phyloP scores from a whole-genome alignment of 1,140 invertebrate species.

The Drosophila sp. region DNA sequence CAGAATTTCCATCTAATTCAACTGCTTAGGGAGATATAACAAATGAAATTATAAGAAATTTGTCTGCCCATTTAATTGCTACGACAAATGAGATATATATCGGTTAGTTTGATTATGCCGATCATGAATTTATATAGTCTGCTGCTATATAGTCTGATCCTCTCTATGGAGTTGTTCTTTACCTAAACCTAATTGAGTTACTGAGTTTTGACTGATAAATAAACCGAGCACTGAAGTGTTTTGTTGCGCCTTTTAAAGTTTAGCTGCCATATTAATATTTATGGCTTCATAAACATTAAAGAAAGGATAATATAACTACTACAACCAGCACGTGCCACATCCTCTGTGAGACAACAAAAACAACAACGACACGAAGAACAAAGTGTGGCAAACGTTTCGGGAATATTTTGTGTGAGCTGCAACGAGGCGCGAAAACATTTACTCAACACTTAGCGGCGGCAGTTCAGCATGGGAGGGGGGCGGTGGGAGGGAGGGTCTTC shows the following conservation, averaged over 20 bases:
- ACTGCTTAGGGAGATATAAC: too few species aligned
- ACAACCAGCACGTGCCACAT: constrained; percentile 65
- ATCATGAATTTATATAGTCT: too few species aligned
- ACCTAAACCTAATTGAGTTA: background rate
- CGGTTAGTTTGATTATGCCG: too few species aligned
- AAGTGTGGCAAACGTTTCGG: constrained; percentile 52
- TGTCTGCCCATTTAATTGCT: too few species aligned
- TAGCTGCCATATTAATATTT: background rate
- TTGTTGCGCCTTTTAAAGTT: constrained; percentile 1
- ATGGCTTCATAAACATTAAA: constrained; percentile 6
- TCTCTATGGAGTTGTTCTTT: too few species aligned
- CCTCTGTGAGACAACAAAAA: constrained; percentile 34
- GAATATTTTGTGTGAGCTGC: constrained; percentile 54
- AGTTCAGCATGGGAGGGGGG: constrained; percentile 17
- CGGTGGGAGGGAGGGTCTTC: constrained; percentile 17
- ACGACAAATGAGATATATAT: too few species aligned
- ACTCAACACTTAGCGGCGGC: constrained; percentile 71
- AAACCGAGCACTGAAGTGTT: too few species aligned
- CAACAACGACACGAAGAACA: background rate
- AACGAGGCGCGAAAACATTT: constrained; percentile 80
- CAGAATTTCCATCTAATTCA: too few species aligned
- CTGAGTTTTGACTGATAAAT: background rate
- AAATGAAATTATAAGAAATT: too few species aligned
- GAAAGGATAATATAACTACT: constrained; percentile 24
- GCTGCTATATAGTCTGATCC: too few species aligned